phyloP scores from a whole-genome alignment of 2,797 vertebrate species.

The Muscicapa striata region DNA sequence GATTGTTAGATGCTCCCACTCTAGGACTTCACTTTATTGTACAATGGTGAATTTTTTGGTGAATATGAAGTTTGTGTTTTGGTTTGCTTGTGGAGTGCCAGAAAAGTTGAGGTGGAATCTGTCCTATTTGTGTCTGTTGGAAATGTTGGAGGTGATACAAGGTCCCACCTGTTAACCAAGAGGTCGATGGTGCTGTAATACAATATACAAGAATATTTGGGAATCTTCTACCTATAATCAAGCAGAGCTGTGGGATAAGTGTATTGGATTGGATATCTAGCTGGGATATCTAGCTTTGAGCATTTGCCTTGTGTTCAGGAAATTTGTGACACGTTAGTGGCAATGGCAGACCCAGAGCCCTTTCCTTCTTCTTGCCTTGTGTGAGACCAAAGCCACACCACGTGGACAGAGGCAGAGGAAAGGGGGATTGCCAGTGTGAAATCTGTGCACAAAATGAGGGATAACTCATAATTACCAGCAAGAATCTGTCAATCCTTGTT shows the following conservation, averaged over 20 bases:
- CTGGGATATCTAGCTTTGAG: neutral
- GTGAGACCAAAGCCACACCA: neutral
- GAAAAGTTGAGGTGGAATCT: neutral
- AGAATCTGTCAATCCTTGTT: neutral
- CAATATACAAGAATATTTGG: neutral
- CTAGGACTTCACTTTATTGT: neutral
- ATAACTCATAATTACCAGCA: neutral
- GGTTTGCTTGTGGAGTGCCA: neutral
- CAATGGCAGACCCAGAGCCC: neutral
- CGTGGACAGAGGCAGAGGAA: neutral
- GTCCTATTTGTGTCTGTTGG: neutral
- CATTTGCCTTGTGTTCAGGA: neutral
- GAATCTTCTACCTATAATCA: neutral
- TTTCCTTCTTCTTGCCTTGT: neutral
- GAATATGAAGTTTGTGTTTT: neutral
- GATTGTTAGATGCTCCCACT: neutral
- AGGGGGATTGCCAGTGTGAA: neutral
- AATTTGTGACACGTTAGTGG: neutral
- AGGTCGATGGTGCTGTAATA: fast-evolving
- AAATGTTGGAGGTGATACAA: neutral
- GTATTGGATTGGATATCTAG: neutral
- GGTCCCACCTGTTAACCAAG: neutral
- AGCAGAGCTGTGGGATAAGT: neutral
- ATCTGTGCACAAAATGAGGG: neutral
- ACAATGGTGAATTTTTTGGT: neutral